Conservation (phyloP, 2,797 vertebrate species). For the Gymnopithys bicolor region DNA sequence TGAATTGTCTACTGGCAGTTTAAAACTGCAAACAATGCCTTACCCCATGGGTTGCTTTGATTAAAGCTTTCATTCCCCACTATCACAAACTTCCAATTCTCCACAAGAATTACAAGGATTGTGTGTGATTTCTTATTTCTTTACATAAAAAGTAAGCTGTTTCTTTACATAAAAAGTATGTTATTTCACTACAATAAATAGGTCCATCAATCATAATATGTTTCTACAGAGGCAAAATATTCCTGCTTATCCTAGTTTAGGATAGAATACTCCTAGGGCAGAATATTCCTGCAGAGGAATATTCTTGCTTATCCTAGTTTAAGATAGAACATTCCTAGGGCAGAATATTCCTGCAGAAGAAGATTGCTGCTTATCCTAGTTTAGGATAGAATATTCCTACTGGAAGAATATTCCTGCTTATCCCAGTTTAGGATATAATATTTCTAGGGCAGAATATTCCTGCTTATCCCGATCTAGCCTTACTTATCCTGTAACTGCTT, state of each 20-base stretch:
- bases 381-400: too few species aligned
- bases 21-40: background rate
- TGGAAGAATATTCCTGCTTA: background rate
- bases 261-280: too few species aligned
- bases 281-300: too few species aligned
- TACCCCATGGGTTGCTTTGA: background rate
- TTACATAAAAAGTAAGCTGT: background rate
- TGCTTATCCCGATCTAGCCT: background rate
- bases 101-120: rapidly evolving
- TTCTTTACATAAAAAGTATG: background rate
- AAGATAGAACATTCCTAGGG: too few species aligned
- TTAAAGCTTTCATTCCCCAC: background rate
- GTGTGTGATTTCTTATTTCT: background rate
- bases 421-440: background rate
- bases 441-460: background rate
- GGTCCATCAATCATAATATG: rapidly evolving
- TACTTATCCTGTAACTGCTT: background rate
- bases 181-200: background rate
- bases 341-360: too few species aligned
- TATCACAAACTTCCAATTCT: background rate
- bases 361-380: background rate
- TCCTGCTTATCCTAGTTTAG: background rate
- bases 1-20: background rate
- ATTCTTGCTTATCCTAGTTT: too few species aligned
- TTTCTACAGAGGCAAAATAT: background rate